Evolutionary conservation across 2,797 vertebrate species (phyloP).

Genomic region (Manis pentadactyla): DNA sequence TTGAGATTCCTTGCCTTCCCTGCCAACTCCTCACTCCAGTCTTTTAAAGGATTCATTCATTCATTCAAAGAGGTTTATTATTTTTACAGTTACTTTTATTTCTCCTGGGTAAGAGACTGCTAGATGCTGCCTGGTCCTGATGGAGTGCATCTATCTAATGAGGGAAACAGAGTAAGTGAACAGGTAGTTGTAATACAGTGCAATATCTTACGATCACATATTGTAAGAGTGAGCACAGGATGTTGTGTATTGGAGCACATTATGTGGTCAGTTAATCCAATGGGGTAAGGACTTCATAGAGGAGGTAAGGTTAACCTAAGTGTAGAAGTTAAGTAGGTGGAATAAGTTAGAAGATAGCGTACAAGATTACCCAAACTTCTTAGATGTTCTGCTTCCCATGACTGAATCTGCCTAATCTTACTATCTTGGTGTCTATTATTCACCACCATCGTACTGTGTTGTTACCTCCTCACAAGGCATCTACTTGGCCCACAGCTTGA

Average conservation of each 20-base stretch:
- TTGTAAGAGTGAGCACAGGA: not conserved
- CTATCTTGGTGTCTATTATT: not conserved
- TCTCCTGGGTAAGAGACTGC: not conserved
- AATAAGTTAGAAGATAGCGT: not conserved
- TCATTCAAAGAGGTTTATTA: not conserved
- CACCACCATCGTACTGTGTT: not conserved
- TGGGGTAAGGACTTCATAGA: not conserved
- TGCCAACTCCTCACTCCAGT: not conserved
- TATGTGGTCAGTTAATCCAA: not conserved
- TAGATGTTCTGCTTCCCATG: not conserved
- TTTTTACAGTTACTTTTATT: not conserved
- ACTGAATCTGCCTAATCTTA: not conserved
- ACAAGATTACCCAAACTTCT: not conserved
- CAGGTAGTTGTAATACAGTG: not conserved
- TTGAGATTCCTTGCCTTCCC: not conserved
- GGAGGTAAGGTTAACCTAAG: not conserved
- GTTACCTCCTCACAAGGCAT: not conserved
- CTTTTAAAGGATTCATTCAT: not conserved
- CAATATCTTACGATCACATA: not conserved
- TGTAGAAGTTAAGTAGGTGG: not conserved
- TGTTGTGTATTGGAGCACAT: not conserved
- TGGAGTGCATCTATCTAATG: not conserved
- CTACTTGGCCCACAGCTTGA: not conserved
- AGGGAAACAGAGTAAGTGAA: not conserved
- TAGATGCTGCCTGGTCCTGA: not conserved